Evolutionary conservation across 2,888 invertebrate genomes (phyloP).

Genomic region (Sicus ferrugineus): DNA sequence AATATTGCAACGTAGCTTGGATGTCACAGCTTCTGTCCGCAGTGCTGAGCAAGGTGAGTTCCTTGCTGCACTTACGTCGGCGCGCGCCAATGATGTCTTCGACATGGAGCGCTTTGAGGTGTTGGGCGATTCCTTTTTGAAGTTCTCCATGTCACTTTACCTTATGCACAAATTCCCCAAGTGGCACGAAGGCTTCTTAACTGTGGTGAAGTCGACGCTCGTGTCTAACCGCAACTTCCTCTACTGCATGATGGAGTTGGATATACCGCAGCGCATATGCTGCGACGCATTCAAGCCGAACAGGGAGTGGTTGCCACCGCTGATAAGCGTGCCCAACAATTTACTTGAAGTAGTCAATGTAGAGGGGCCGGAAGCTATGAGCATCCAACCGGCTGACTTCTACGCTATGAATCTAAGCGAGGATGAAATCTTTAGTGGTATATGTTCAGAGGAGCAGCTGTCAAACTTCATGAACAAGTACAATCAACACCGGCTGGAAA

Average conservation of each 20-base stretch:
- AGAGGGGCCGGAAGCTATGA: constrained; percentile 41
- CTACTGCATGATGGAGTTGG: constrained; percentile 69
- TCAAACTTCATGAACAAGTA: constrained; percentile 47
- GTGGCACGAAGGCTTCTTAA: constrained; percentile 78
- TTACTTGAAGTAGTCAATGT: constrained; percentile 53
- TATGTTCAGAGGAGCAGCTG: constrained; percentile 49
- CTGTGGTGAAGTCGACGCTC: constrained; percentile 71
- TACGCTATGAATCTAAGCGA: constrained; percentile 65
- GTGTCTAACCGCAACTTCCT: constrained; percentile 86
- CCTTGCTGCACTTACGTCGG: constrained; percentile 72
- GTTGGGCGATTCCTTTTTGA: constrained; percentile 86
- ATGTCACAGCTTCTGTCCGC: constrained; percentile 39
- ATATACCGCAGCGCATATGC: constrained; percentile 51
- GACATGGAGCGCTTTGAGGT: constrained; percentile 84
- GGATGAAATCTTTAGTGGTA: constrained; percentile 62
- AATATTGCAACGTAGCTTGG: constrained; percentile 48
- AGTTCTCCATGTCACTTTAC: constrained; percentile 76
- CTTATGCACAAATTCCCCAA: constrained; percentile 71
- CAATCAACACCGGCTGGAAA: constrained; percentile 38
- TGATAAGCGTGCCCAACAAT: constrained; percentile 70
- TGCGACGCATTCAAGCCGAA: constrained; percentile 71
- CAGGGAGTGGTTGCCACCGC: constrained; percentile 83
- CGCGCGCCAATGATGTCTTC: constrained; percentile 75
- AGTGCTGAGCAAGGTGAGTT: constrained; percentile 59
- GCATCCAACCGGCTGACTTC: constrained; percentile 65